These are phyloP conservation scores for Orchestia grillus DNA, from an alignment of 1,140 invertebrate genomes.

Conservation along the genomic window DNA sequence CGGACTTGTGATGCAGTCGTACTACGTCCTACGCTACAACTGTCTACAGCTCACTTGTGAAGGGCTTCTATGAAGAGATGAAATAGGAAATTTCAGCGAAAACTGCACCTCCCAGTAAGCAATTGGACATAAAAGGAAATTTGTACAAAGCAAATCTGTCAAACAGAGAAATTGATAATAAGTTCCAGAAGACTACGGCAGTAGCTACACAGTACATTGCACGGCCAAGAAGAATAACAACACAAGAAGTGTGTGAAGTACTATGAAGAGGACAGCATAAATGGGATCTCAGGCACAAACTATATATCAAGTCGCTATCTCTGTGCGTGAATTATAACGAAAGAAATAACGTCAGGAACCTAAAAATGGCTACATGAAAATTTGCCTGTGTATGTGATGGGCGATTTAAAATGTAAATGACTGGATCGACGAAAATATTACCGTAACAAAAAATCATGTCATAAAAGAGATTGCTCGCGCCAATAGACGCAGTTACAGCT, in stretches of 20 bases:
- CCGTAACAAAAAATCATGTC: background rate
- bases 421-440: background rate
- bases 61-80: background rate
- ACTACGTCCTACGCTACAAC: background rate
- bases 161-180: background rate
- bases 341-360: background rate
- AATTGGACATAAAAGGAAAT: background rate
- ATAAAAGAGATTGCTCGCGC: background rate
- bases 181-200: background rate
- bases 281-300: background rate
- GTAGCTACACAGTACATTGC: constrained; percentile 2
- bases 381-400: background rate
- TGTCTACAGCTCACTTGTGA: background rate
- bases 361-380: background rate
- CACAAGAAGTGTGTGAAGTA: background rate
- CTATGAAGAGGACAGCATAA: background rate
- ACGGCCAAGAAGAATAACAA: background rate
- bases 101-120: background rate
- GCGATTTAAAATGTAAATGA: background rate
- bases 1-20: background rate
- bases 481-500: background rate
- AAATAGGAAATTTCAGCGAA: background rate
- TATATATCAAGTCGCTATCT: background rate
- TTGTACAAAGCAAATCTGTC: background rate
- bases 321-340: background rate